Evolutionary conservation across 1,140 invertebrate genomes (phyloP).

Genomic region (Drosophila melanica): DNA sequence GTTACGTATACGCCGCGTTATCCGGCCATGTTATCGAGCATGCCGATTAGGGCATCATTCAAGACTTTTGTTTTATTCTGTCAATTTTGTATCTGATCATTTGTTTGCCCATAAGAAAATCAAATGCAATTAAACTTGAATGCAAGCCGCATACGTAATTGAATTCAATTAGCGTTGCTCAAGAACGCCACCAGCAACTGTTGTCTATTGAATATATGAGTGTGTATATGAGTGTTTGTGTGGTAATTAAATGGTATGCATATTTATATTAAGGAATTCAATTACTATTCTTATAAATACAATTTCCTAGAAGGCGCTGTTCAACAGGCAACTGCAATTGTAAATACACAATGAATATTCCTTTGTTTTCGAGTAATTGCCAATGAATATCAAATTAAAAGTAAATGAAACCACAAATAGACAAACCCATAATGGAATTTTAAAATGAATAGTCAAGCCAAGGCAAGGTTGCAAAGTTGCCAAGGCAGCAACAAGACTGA

Average conservation of each 20-base stretch:
- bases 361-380: constrained; percentile 30
- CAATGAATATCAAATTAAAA: constrained; percentile 75
- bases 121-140: constrained; percentile 35
- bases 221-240: neutral
- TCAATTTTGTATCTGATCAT: constrained; percentile 20
- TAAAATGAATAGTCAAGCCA: constrained; percentile 29
- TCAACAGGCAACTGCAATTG: neutral
- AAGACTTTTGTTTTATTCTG: constrained; percentile 32
- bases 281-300: constrained; percentile 34
- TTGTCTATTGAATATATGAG: neutral
- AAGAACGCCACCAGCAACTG: neutral
- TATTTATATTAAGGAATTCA: constrained; percentile 29
- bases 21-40: constrained; percentile 13
- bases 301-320: constrained; percentile 14
- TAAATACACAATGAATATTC: constrained; percentile 20
- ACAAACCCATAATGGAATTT: constrained; percentile 67
- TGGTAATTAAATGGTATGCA: constrained; percentile 10
- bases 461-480: neutral
- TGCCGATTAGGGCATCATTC: constrained; percentile 26
- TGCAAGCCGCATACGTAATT: neutral
- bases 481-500: neutral
- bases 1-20: constrained; percentile 43
- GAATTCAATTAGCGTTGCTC: constrained; percentile 2
- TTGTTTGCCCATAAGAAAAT: constrained; percentile 4
- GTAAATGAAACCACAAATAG: constrained; percentile 55